Evolutionary conservation across 2,888 invertebrate species (phyloP), one percentile per base, ranked within the genome.

Genomic region (Matsumyia berberina): DNA sequence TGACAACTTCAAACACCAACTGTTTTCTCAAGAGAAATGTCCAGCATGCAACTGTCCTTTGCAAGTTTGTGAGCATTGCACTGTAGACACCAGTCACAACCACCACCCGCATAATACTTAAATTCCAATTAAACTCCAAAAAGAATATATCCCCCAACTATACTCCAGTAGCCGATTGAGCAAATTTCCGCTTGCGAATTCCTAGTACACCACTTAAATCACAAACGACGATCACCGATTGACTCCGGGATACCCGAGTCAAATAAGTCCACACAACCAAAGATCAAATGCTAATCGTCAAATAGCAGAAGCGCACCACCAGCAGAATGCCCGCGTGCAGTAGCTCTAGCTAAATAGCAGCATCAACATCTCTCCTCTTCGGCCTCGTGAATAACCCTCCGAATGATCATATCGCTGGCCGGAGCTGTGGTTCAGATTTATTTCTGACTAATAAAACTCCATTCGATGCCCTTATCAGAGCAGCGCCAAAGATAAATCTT

Each of bases 371-470:
- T 60, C 51, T 33, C 60, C 42, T 39, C 46, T 53, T 8, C 53
- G 79, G 69, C 35, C 67, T 86, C 85, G 79, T 86, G 85, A 85
- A 87, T 87, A 86, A 85, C 85, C 85, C 74, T 31, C 70, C 51
- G 49, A 73, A 77, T 81, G 86, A 87, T 87, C 85, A 74, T 86
- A 86, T 74, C 82, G 62, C 66, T 62, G 66, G 58, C 42, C 80
- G 77, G 66, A 86, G 86, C 87, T 87, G 87, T 82, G 77, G 86
- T 86, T 82, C 86, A 87, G 87, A 88, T 88, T 87, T 88, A 88
- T 87, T 87, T 88, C 82, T 85, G 87, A 86, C 87, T 87, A 87
- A 88, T 87, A 87, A 87, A 88, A 87, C 79, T 86, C 86, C 83
- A 83, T 86, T 82, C 80, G 78, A 67, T 72, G 81, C 44, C 69